Percentiles rank a stretch among this genome's conserved stretches.
These are phyloP conservation scores for Argya squamiceps DNA, from an alignment of 2,797 vertebrate species.

Conservation along the genomic window DNA sequence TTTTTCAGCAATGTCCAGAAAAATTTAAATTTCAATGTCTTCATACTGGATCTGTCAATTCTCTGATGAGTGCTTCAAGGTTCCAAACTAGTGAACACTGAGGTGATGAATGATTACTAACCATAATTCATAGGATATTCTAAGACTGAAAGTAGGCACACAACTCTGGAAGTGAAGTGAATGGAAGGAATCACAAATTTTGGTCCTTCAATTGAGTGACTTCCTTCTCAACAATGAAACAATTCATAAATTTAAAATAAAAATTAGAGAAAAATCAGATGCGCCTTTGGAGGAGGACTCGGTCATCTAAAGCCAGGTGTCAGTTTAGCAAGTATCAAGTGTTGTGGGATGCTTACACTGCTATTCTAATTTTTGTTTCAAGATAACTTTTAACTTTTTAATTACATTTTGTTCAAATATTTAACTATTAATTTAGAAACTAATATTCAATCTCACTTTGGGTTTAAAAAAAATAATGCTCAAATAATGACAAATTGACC, in stretches of 20 bases:
- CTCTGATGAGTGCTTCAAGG: not conserved
- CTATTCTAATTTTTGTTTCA: not conserved
- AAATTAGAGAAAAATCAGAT: not conserved
- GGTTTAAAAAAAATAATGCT: not conserved
- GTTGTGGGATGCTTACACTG: not conserved
- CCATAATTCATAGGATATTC: not conserved
- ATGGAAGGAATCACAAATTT: not conserved
- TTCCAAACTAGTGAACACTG: not conserved
- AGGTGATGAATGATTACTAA: not conserved
- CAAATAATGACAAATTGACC: not conserved
- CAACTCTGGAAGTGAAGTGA: not conserved
- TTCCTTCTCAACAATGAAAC: not conserved
- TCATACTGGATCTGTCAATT: not conserved
- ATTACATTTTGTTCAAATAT: not conserved
- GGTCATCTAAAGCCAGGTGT: not conserved
- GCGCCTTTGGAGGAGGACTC: not conserved
- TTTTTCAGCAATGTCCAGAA: not conserved
- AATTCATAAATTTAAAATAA: not conserved
- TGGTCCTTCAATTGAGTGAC: not conserved
- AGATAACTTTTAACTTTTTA: not conserved
- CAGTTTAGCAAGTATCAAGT: not conserved
- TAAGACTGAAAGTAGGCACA: fast-evolving
- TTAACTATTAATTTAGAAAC: not conserved
- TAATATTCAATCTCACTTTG: not conserved
- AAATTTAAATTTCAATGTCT: not conserved